A percentile compares a stretch with the other conserved stretches of the same genome.
phyloP scores from a whole-genome alignment of 2,888 invertebrate genomes.

The Lithophane ornitopus region DNA sequence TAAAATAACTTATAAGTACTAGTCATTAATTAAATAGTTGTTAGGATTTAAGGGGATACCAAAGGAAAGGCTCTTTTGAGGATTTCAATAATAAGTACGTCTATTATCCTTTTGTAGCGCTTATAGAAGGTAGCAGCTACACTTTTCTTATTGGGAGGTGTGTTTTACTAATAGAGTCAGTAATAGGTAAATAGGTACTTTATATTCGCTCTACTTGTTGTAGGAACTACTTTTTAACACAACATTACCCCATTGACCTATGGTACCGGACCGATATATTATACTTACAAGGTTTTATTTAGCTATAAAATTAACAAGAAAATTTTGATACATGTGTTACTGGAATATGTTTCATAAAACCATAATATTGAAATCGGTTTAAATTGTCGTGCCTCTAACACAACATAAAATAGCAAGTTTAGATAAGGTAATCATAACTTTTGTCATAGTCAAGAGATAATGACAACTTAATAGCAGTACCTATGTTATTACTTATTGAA shows the following conservation, averaged over 20 bases:
- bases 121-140: no score
- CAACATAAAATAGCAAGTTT: background rate
- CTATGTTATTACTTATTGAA: no score
- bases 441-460: background rate
- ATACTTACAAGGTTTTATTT: slow-evolving; percentile 14
- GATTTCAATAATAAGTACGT: no score
- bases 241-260: slow-evolving; percentile 10
- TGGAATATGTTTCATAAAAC: background rate
- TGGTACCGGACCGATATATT: background rate
- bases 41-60: no score
- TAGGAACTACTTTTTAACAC: background rate
- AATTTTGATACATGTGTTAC: background rate
- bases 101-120: no score
- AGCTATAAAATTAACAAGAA: slow-evolving; percentile 12
- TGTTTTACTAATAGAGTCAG: background rate
- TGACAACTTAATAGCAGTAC: no score
- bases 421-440: background rate
- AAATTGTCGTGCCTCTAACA: background rate
- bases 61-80: no score
- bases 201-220: slow-evolving; percentile 3
- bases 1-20: background rate
- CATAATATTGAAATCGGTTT: background rate
- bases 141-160: no score
- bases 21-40: background rate
- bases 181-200: background rate